Percentiles rank a stretch among this genome's conserved stretches.
These are phyloP conservation scores for Bombyx huttoni DNA, from an alignment of 2,888 invertebrate genomes.

Conservation along the genomic window DNA sequence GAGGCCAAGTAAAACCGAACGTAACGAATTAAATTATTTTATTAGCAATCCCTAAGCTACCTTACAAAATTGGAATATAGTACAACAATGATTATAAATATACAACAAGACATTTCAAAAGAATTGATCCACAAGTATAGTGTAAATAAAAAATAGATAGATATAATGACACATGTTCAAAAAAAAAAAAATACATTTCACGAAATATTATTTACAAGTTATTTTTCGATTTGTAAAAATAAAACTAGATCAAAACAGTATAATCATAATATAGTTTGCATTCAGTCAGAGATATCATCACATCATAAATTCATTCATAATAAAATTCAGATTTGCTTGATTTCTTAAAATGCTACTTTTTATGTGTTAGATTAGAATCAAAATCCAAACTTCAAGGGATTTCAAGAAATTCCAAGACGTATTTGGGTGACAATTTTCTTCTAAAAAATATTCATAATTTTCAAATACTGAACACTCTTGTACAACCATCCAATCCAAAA, in stretches of 20 bases:
- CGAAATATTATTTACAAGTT: slow-evolving; percentile 39
- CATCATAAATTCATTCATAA: slow-evolving; percentile 44
- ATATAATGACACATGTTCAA: slow-evolving; percentile 31
- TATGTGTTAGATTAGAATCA: slow-evolving; percentile 9
- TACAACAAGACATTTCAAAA: slow-evolving; percentile 50
- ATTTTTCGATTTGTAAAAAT: slow-evolving; percentile 1
- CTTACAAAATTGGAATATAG: slow-evolving; percentile 61
- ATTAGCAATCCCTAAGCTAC: slow-evolving; percentile 46
- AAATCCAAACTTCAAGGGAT: no score
- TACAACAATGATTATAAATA: slow-evolving; percentile 53
- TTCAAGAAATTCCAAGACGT: slow-evolving; percentile 4
- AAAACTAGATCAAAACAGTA: not conserved
- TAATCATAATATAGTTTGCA: slow-evolving; percentile 24
- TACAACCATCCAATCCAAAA: slow-evolving; percentile 1
- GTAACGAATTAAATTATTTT: slow-evolving; percentile 46
- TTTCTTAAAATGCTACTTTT: slow-evolving; percentile 37
- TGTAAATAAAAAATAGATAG: slow-evolving; percentile 30
- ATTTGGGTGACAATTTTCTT: slow-evolving; percentile 6
- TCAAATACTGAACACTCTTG: not conserved
- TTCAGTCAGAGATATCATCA: slow-evolving; percentile 58
- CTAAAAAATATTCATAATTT: not conserved
- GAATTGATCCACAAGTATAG: slow-evolving; percentile 39
- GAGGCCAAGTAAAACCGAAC: slow-evolving; percentile 20
- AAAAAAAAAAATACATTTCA: slow-evolving; percentile 30
- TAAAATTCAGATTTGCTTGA: slow-evolving; percentile 16